Evolutionary conservation across 2,113 vertebrate genomes (phyloP).

Genomic region (Onychorhynchus coronatus): DNA sequence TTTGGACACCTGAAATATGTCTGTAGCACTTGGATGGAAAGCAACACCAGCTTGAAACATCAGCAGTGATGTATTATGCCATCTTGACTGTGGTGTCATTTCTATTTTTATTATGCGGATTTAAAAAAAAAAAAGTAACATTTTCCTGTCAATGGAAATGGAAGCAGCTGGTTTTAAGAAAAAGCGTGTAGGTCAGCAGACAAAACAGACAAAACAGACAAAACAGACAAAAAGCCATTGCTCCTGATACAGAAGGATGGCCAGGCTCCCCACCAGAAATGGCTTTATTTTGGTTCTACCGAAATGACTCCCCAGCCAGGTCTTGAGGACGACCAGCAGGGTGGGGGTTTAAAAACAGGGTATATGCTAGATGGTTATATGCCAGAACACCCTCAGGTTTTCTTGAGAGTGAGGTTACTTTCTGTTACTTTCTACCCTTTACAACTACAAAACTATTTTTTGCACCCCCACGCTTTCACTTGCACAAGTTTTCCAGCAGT

Average conservation of each 20-base stretch:
- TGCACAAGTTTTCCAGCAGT: not conserved
- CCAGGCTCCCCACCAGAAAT: not conserved
- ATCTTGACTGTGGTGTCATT: not conserved
- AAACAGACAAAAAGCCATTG: not conserved
- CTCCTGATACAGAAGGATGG: not conserved
- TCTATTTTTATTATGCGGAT: not conserved
- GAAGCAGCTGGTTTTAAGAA: not conserved
- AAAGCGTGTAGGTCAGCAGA: not conserved
- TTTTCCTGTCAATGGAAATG: not conserved
- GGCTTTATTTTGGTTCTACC: not conserved
- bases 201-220: not conserved
- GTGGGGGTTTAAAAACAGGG: not conserved
- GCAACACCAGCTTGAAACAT: not conserved
- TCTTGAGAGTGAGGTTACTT: not conserved
- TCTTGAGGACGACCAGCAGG: accelerated
- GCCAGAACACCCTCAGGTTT: not conserved
- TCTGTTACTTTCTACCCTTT: not conserved
- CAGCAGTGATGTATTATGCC: not conserved
- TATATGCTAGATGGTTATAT: not conserved
- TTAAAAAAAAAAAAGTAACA: not conserved
- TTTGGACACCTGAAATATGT: not conserved
- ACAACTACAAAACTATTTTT: accelerated
- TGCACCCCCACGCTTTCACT: not conserved
- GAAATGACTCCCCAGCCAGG: not conserved
- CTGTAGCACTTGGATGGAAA: not conserved